Evolutionary conservation across 2,797 vertebrate species (phyloP).

Genomic region (Orestias chungarensis): DNA sequence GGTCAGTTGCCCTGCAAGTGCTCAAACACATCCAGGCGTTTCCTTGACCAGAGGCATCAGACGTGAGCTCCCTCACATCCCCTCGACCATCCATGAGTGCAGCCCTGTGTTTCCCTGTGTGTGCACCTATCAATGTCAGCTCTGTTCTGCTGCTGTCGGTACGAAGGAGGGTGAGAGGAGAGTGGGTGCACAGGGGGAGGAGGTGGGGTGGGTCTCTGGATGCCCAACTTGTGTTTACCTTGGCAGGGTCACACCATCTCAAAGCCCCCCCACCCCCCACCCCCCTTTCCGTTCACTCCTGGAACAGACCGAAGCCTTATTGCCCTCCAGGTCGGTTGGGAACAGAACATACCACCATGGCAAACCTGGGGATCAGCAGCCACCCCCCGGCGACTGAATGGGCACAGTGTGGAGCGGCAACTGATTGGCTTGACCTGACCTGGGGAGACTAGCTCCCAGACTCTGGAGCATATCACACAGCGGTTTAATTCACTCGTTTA

Average conservation of each 20-base stretch:
- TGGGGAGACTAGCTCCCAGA: conserved; percentile 45
- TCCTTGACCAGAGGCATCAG: conserved; percentile 37
- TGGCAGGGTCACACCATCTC: conserved; percentile 63
- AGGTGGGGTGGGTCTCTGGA: conserved; percentile 60
- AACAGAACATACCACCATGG: conserved; percentile 71
- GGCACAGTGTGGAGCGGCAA: conserved; percentile 64
- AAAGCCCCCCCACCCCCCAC: conserved; percentile 40
- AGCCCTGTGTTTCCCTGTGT: conserved; percentile 49
- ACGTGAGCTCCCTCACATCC: conserved; percentile 60
- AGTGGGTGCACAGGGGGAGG: conserved; percentile 33
- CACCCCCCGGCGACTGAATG: conserved; percentile 71
- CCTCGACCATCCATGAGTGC: conserved; percentile 54
- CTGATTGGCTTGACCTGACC: conserved; percentile 47
- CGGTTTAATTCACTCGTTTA: conserved; percentile 65
- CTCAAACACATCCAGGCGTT: conserved; percentile 25
- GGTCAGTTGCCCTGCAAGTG: conserved; percentile 23
- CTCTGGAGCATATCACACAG: conserved; percentile 10
- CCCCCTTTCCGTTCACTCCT: conserved; percentile 33
- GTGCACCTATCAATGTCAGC: conserved; percentile 70
- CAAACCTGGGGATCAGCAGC: conserved; percentile 60
- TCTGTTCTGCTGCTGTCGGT: conserved; percentile 64
- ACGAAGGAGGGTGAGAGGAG: conserved; percentile 41
- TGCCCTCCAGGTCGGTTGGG: conserved; percentile 65
- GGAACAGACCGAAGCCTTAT: conserved; percentile 79
- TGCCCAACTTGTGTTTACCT: conserved; percentile 76